Evolutionary conservation across 1,140 invertebrate species (phyloP), one percentile per base, ranked within the genome.

Genomic region (Batillaria attramentaria): DNA sequence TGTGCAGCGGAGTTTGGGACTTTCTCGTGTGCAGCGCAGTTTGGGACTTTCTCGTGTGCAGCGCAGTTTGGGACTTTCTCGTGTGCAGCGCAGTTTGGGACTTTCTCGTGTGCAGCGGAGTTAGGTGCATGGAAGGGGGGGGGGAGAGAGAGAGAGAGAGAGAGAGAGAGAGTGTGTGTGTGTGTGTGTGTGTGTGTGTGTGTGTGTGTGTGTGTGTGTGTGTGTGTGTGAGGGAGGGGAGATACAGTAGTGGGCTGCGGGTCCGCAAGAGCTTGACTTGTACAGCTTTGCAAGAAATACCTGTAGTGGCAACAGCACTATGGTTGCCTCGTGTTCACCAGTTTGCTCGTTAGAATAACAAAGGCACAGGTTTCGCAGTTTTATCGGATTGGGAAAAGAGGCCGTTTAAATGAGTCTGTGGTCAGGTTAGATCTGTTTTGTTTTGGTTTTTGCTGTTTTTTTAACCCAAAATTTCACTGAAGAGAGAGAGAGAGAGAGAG

Each of bases 121-220:
- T 35, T 10, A 42, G 39, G 42, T 18, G n/a, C 0, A 42, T 3
- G 35, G 37, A n/a, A 24, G 68, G 37, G 37, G 28, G 68, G 20
- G 39, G 24, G 3, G 39, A 41, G 68, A n/a, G 57, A 5, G 8
- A 24, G 57, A 60, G 57, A 60, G 8, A 60, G 57, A 60, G 57
- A 24, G 57, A 41, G 3, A 42, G 68, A 70, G 68, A 42, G 57
- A n/a, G 57, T 62, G 57, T 62, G 57, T 62, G 57, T 62, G 57
- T 62, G 57, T n/a, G 57, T 62, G 57, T n/a, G 57, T 62, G 57
- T n/a, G 57, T 62, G 57, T n/a, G 57, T 62, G 57, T n/a, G 57
- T 62, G 57, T n/a, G 57, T 62, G 57, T n/a, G 57, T 62, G 57
- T 28, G 57, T 62, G 57, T 8, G 8, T 8, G n/a, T 62, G 62